Evolutionary conservation across 2,113 vertebrate genomes (phyloP).

Genomic region (Heptranchias perlo): DNA sequence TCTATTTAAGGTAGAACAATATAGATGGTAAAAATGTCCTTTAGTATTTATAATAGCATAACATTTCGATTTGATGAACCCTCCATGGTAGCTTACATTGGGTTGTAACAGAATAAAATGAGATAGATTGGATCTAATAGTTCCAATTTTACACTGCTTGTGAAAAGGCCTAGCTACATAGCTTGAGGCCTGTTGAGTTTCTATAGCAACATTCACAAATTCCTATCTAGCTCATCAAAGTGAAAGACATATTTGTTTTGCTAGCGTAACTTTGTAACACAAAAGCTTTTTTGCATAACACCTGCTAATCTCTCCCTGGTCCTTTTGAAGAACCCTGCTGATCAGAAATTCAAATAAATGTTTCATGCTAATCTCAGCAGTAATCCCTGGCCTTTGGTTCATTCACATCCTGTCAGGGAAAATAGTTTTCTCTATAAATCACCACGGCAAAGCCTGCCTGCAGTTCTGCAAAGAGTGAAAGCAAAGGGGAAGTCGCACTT

Average conservation of each 20-base stretch:
- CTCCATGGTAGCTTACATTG: constrained; percentile 5
- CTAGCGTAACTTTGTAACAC: constrained; percentile 73
- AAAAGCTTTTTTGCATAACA: constrained; percentile 77
- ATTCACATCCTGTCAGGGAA: constrained; percentile 69
- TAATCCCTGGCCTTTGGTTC: constrained; percentile 70
- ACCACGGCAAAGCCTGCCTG: constrained; percentile 3
- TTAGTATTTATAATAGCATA: constrained; percentile 26
- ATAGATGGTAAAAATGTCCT: constrained; percentile 8
- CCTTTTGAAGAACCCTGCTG: constrained; percentile 63
- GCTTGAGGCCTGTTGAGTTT: constrained; percentile 65
- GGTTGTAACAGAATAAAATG: constrained; percentile 32
- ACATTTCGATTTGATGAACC: constrained; percentile 33
- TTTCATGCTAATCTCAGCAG: constrained; percentile 76
- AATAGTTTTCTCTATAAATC: constrained; percentile 61
- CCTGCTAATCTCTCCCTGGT: constrained; percentile 75
- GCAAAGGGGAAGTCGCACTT: constrained; percentile 14
- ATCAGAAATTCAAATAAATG: constrained; percentile 87
- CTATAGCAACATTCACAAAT: constrained; percentile 79
- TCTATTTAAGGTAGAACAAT: not conserved
- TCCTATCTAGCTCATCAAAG: constrained; percentile 75
- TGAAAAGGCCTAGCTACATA: constrained; percentile 50
- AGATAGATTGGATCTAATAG: constrained; percentile 35
- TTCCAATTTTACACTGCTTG: constrained; percentile 54
- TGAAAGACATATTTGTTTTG: constrained; percentile 94
- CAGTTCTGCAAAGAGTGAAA: not conserved